Evolutionary conservation across 2,888 invertebrate species (phyloP).

Genomic region (Notodonta ziczac): DNA sequence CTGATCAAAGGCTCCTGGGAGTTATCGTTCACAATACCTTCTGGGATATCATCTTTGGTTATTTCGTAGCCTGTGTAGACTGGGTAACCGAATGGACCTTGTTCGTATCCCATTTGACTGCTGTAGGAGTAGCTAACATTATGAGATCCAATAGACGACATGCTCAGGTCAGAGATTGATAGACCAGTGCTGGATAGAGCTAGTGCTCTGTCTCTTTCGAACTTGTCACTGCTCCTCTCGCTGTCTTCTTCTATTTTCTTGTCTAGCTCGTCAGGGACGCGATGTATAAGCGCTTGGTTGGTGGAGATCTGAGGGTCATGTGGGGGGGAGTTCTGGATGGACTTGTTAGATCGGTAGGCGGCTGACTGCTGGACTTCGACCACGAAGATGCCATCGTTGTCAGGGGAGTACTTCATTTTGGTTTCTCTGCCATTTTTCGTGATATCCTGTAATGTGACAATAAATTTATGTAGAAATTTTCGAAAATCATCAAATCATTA

Average conservation of each 20-base stretch:
- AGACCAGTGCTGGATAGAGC: conserved; percentile 89
- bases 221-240: conserved; percentile 60
- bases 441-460: conserved; percentile 84
- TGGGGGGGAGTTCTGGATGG: conserved; percentile 60
- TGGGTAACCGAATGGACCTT: conserved; percentile 89
- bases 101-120: conserved; percentile 91
- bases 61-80: conserved; percentile 85
- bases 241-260: conserved; percentile 67
- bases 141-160: conserved; percentile 88
- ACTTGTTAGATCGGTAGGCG: conserved; percentile 65
- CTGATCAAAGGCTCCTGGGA: conserved; percentile 79
- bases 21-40: conserved; percentile 69
- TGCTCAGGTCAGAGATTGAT: conserved; percentile 92
- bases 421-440: conserved; percentile 89
- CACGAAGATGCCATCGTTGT: conserved; percentile 90
- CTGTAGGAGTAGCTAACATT: conserved; percentile 92
- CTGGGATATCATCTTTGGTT: conserved; percentile 62
- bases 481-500: no score
- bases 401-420: conserved; percentile 89
- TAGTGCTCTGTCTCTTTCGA: conserved; percentile 71
- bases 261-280: conserved; percentile 72
- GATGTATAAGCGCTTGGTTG: conserved; percentile 77
- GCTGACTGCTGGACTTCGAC: conserved; percentile 86
- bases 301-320: conserved; percentile 76
- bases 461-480: background rate